These are phyloP conservation scores for Melanostoma mellinum DNA, from an alignment of 2,888 invertebrate species.

Conservation along the genomic window DNA sequence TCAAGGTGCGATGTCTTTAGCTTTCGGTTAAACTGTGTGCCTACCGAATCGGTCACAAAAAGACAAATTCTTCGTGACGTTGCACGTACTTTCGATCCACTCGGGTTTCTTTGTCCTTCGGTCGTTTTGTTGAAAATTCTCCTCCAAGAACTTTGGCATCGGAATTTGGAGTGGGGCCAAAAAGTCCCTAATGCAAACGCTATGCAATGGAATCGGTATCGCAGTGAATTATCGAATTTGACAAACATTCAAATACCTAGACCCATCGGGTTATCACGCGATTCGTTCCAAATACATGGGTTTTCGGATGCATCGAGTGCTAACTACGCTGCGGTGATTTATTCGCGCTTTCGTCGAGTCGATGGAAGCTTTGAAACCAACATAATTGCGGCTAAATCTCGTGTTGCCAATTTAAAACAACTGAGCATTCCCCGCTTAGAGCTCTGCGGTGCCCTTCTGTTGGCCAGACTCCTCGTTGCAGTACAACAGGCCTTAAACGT, in stretches of 20 bases:
- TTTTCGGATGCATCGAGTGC: constrained; percentile 4
- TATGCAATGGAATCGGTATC: constrained; percentile 7
- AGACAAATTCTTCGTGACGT: no score
- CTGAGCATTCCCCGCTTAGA: constrained; percentile 23
- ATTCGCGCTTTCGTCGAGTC: not conserved
- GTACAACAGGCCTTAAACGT: constrained; percentile 2
- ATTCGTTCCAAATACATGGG: constrained; percentile 4
- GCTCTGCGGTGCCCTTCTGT: constrained; percentile 4
- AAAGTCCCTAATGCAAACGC: constrained; percentile 8
- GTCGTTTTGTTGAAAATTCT: constrained; percentile 15
- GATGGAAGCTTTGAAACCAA: not conserved
- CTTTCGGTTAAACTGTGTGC: no score
- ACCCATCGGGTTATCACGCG: not conserved
- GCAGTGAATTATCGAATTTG: constrained; percentile 2
- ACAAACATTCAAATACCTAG: constrained; percentile 14
- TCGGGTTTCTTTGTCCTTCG: constrained; percentile 26
- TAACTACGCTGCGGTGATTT: not conserved
- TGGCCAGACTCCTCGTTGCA: constrained; percentile 3
- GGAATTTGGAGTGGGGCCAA: constrained; percentile 14
- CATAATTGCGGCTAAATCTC: not conserved
- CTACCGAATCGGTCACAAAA: no score
- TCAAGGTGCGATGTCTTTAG: no score
- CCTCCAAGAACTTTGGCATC: constrained; percentile 16
- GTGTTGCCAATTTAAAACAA: not conserved
- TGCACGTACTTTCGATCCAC: constrained; percentile 30